Evolutionary conservation across 2,113 vertebrate species (phyloP), one percentile per base, ranked within the genome.

Genomic region (Mastomys natalensis): DNA sequence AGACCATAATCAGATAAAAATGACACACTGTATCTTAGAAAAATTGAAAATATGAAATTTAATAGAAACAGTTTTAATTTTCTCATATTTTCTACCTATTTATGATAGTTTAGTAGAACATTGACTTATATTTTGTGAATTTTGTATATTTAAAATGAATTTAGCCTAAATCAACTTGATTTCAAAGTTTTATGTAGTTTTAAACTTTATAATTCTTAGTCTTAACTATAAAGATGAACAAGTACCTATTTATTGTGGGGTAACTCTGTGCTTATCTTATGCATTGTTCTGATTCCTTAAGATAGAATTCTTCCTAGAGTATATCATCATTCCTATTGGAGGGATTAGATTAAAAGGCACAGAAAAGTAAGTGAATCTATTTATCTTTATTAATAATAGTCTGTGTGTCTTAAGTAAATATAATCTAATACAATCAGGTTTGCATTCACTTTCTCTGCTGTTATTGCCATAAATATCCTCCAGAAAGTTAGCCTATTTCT

Each of bases 401-500:
- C 48, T 58, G 5, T 68, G n/a, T 84, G 9, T 74, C 4, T 90
- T 43, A 43, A 82, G 17, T 87, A 87, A 82, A 31, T 10, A 72
- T 37, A 3, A 1, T 74, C 15, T 12, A 58, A 16, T 85, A 73
- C 21, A 93, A 72, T 87, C 26, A 86, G 19, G 53, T 29, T 16
- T 9, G 15, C 11, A 0, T 51, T 97, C 22, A 87, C 86, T 77
- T 55, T 19, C 29, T 80, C 29, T 51, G 10, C 19, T 51, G 1
- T 92, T 95, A 74, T 31, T 9, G 77, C 17, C 10, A 74, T 85
- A 45, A 93, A 82, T 93, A 87, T 76, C 2, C 7, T 92, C 80
- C 31, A 4, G 2, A 3, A 74, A 80, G 7, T 85, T 76, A 74
- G 15, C 85, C 70, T 93, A 66, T 13, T 11, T 92, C 19, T 78